phyloP scores from a whole-genome alignment of 2,888 invertebrate genomes.

The Anorthoa munda region DNA sequence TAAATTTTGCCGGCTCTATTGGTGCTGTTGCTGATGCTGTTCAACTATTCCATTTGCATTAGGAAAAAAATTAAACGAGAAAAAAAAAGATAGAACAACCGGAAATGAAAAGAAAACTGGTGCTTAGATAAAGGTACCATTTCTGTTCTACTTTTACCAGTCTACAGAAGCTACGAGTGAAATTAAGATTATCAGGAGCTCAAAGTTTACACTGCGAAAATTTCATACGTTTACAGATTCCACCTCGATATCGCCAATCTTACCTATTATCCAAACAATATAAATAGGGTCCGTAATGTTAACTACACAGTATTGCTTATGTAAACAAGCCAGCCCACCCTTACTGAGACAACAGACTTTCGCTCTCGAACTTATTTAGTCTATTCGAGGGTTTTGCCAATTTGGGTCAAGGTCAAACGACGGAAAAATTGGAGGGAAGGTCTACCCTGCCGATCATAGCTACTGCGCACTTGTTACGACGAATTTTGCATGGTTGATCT shows the following conservation, averaged over 20 bases:
- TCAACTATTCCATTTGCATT: no score
- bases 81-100: constrained; percentile 1
- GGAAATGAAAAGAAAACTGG: not conserved
- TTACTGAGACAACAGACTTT: constrained; percentile 57
- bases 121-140: not conserved
- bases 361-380: constrained; percentile 65
- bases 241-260: constrained; percentile 13
- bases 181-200: not conserved
- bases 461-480: constrained; percentile 76
- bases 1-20: not conserved
- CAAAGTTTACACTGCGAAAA: constrained; percentile 4
- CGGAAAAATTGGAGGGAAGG: constrained; percentile 74
- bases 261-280: constrained; percentile 37
- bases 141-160: not conserved
- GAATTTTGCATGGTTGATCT: constrained; percentile 65
- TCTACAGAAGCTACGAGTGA: not conserved
- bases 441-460: constrained; percentile 66
- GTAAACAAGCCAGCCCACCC: constrained; percentile 47
- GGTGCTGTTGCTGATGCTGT: no score
- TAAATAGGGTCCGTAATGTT: constrained; percentile 37
- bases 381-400: constrained; percentile 71
- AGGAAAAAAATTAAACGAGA: not conserved
- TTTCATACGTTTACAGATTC: constrained; percentile 1
- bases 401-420: constrained; percentile 79
- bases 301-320: constrained; percentile 40